phyloP scores from a whole-genome alignment of 2,797 vertebrate species.

The Aulostomus chinensis region DNA sequence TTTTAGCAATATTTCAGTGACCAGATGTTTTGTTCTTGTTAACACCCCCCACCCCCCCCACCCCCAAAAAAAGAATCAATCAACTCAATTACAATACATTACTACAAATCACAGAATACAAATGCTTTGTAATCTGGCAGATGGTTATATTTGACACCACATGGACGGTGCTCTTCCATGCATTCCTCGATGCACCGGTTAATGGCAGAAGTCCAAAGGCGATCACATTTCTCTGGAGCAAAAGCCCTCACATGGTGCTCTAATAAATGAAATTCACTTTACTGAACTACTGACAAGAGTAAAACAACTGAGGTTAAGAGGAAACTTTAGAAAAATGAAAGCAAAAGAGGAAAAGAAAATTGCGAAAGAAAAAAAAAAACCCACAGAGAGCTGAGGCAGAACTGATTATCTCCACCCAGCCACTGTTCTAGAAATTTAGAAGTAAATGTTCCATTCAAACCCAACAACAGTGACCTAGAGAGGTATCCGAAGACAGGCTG shows the following conservation, averaged over 20 bases:
- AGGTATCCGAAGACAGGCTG: constrained; percentile 15
- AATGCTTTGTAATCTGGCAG: not conserved
- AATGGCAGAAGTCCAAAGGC: constrained; percentile 23
- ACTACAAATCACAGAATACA: not conserved
- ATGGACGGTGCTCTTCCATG: constrained; percentile 10
- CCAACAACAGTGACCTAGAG: constrained; percentile 31
- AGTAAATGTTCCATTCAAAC: constrained; percentile 37
- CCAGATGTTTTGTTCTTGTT: too few species aligned
- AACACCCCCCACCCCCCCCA: too few species aligned
- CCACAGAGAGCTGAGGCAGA: constrained; percentile 29
- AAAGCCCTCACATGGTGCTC: constrained; percentile 35
- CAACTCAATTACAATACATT: too few species aligned
- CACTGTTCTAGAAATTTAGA: constrained; percentile 26
- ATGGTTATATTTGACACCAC: constrained; percentile 1
- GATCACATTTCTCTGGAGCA: constrained; percentile 23
- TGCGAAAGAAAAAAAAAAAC: constrained; percentile 13
- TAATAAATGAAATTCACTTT: constrained; percentile 33
- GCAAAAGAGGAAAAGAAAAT: constrained; percentile 33
- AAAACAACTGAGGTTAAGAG: constrained; percentile 13
- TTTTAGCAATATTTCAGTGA: too few species aligned
- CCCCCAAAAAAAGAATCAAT: too few species aligned
- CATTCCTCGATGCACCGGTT: constrained; percentile 4
- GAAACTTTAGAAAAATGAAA: constrained; percentile 28
- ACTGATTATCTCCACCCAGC: constrained; percentile 22
- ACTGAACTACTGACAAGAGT: constrained; percentile 27